Base-by-base conservation (phyloP, 2,888 invertebrate species). In the Linnaemya tessellans region DNA sequence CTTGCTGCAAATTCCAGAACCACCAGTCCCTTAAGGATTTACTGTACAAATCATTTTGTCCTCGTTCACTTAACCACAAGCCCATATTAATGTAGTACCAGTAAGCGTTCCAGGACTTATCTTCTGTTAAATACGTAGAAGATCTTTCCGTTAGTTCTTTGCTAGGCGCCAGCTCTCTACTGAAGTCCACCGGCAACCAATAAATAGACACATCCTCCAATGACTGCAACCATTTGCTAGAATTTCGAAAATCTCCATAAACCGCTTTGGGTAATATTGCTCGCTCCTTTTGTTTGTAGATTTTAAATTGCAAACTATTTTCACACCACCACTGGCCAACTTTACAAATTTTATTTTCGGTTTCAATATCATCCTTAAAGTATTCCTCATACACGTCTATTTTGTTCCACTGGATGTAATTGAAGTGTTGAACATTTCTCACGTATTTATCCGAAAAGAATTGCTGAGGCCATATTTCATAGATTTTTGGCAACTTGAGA, bases 391-490 rank as follows among this genome's bases (percentile, higher is more conserved):
- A 46, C 18, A 35, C 64, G n/a, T 81, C 74, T 9, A 9, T 20
- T n/a, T 10, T 54, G n/a, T 62, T 54, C 89, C 89, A 89, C 20
- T 88, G 87, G 15, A 64, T 80, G 56, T 80, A 88, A 78, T 88
- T 87, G 90, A 95, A 93, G 90, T 94, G 92, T 87, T 94, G 93
- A 0, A 95, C 95, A 88, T 94, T 94, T 88, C 94, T 94, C 87
- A 96, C 94, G 87, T 95, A 93, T 88, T 95, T 94, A 86, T 94
- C 92, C 91, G 95, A 94, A 89, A 96, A 94, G 93, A 96, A 96
- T 91, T 95, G 94, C 90, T 95, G 94, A 0, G 97, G 97, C 91
- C 94, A 94, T 89, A 96, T 94, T 91, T 97, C 97, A 91, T 96
- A 96, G 15, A 95, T 94, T 15, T 96, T 94, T 10, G 96, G 96